Conservation (phyloP, 2,888 invertebrate genomes). For the Dioctria rufipes region DNA sequence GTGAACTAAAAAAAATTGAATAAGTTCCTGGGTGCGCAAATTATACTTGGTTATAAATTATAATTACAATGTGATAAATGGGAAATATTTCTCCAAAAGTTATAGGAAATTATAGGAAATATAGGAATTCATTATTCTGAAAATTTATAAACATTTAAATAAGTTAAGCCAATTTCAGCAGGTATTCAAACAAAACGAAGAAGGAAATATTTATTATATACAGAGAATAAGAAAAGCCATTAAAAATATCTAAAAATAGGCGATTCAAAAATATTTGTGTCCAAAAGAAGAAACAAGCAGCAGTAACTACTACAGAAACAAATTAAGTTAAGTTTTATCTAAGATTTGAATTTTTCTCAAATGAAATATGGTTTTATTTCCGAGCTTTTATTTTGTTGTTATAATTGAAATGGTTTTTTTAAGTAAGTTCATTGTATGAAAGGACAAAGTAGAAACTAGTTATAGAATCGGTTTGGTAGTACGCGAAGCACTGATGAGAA, state of each 20-base stretch:
- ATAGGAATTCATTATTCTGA: background rate
- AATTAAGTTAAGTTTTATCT: background rate
- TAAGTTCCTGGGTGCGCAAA: background rate
- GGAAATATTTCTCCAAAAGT: background rate
- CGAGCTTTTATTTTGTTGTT: no score
- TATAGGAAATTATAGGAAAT: no score
- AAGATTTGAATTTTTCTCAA: background rate
- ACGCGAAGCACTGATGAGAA: no score
- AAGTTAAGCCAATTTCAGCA: background rate
- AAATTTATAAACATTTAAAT: background rate
- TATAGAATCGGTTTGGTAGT: no score
- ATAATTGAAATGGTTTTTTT: no score
- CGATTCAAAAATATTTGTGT: background rate
- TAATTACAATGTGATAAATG: background rate
- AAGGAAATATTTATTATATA: background rate
- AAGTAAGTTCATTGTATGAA: no score
- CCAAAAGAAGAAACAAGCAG: no score
- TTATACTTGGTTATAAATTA: background rate
- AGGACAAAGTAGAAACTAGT: no score
- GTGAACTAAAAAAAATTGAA: background rate
- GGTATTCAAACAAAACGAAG: background rate
- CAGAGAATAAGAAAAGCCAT: background rate
- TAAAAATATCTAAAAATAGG: background rate
- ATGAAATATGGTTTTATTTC: no score
- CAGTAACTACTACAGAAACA: no score